Percentiles rank a stretch among this genome's conserved stretches.
Evolutionary conservation across 2,113 vertebrate species (phyloP).

Genomic region (Macrotis lagotis): DNA sequence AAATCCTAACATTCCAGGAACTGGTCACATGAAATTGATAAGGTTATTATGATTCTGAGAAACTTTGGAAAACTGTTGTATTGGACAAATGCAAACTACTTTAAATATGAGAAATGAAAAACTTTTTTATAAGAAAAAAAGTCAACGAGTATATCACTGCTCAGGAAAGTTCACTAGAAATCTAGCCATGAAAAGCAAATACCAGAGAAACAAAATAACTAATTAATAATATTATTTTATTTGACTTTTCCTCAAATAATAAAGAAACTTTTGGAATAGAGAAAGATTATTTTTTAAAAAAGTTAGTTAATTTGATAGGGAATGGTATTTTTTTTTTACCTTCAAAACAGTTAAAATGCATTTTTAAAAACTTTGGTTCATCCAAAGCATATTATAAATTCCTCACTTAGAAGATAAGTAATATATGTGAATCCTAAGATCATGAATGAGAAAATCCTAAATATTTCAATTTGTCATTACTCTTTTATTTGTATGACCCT

Average conservation of each 20-base stretch:
- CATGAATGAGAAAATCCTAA: background rate
- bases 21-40: conserved; percentile 86
- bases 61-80: conserved; percentile 31
- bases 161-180: background rate
- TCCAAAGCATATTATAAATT: background rate
- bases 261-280: background rate
- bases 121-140: background rate
- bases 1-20: conserved; percentile 83
- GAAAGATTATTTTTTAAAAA: background rate
- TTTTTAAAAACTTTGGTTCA: conserved; percentile 25
- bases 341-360: background rate
- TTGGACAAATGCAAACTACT: conserved; percentile 31
- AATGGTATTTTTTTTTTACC: background rate
- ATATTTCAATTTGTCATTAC: accelerated
- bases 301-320: background rate
- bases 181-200: accelerated
- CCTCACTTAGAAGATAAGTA: background rate
- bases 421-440: background rate
- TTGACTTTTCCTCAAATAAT: conserved; percentile 1
- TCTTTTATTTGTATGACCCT: conserved; percentile 26
- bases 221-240: background rate
- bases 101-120: conserved; percentile 8
- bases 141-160: accelerated
- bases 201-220: background rate
- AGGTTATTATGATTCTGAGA: conserved; percentile 79